These are phyloP conservation scores for Scomberomorus guttatus DNA, from an alignment of 2,797 vertebrate species.

Conservation along the genomic window DNA sequence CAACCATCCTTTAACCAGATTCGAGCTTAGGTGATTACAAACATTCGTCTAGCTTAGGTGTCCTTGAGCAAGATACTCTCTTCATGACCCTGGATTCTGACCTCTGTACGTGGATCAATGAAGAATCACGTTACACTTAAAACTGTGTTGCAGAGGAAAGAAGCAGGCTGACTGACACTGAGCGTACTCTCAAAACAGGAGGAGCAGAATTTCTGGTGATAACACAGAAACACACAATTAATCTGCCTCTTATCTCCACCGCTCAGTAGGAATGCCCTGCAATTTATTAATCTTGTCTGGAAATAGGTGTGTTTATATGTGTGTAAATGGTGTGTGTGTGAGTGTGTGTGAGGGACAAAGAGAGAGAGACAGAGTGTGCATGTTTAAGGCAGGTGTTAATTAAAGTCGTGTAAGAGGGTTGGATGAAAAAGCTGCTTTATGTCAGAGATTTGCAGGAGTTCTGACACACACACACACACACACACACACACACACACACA, in stretches of 20 bases:
- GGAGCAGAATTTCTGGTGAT: conserved; percentile 29
- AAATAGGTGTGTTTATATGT: conserved; percentile 15
- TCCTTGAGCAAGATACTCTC: conserved; percentile 22
- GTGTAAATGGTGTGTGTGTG: too few species aligned
- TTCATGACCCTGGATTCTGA: conserved; percentile 19
- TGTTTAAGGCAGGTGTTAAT: conserved; percentile 53
- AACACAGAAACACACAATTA: conserved; percentile 24
- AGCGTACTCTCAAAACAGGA: conserved; percentile 11
- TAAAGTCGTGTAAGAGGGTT: conserved; percentile 50
- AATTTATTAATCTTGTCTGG: conserved; percentile 19
- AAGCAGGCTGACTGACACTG: neutral
- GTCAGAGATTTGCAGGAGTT: conserved; percentile 57
- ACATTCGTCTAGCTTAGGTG: conserved; percentile 1
- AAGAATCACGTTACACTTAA: conserved; percentile 42
- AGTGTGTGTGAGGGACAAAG: too few species aligned
- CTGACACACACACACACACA: conserved; percentile 16
- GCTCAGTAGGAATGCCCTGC: neutral
- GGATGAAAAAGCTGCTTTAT: conserved; percentile 58
- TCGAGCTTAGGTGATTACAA: neutral
- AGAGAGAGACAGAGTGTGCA: conserved; percentile 6
- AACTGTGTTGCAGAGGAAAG: neutral
- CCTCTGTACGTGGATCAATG: conserved; percentile 49
- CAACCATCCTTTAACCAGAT: neutral
- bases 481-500: conserved; percentile 37
- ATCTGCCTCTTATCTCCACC: conserved; percentile 12